A percentile compares a stretch with the other conserved stretches of the same genome.
Evolutionary conservation across 2,113 vertebrate genomes (phyloP).

Genomic region (Myiozetetes cayanensis): DNA sequence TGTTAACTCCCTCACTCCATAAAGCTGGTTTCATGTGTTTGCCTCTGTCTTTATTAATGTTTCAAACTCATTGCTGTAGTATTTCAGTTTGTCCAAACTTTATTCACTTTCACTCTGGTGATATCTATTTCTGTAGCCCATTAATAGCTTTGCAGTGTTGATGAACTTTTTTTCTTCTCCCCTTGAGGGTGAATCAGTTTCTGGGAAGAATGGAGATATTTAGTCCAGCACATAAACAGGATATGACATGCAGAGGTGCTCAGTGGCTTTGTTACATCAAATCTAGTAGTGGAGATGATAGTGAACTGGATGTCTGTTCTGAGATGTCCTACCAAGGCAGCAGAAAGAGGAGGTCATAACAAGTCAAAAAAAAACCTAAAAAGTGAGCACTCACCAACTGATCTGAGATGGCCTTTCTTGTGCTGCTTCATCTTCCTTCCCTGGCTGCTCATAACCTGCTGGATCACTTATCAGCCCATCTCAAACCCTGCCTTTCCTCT

Average conservation of each 20-base stretch:
- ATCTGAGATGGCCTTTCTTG: neutral
- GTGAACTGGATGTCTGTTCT: neutral
- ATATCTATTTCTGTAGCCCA: neutral
- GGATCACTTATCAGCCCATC: slow-evolving; percentile 10
- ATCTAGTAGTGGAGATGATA: neutral
- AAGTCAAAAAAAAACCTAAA: neutral
- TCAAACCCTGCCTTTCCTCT: slow-evolving; percentile 19
- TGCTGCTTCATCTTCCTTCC: neutral
- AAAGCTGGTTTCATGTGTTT: neutral
- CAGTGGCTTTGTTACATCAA: neutral
- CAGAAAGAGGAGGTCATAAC: neutral
- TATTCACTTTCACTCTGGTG: neutral
- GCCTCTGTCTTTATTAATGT: neutral
- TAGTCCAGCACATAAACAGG: neutral
- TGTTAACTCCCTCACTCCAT: neutral
- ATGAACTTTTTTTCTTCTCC: neutral
- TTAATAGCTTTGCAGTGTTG: neutral
- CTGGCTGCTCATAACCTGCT: neutral
- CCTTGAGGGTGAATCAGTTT: neutral
- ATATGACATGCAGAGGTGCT: neutral
- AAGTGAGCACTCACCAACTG: fast-evolving
- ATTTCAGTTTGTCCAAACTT: neutral
- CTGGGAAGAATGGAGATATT: neutral
- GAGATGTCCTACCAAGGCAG: neutral
- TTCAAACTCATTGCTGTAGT: neutral